phyloP scores from a whole-genome alignment of 2,113 vertebrate species.

The Anoura caudifer region DNA sequence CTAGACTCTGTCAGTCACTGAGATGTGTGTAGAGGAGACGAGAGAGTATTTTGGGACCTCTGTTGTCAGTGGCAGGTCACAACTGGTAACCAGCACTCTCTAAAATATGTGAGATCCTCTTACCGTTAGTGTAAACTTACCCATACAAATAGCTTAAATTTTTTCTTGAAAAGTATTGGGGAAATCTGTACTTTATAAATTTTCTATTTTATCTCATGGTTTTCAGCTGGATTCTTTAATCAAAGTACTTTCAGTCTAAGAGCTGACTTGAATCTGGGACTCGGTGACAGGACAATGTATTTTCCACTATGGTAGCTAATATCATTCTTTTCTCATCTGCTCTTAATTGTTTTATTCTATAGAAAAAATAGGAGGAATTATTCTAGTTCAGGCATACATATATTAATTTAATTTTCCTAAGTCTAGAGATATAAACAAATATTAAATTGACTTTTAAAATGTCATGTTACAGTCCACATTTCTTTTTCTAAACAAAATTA shows the following conservation, averaged over 20 bases:
- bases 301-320: not conserved
- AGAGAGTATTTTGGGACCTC: not conserved
- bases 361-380: not conserved
- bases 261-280: not conserved
- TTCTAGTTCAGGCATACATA: not conserved
- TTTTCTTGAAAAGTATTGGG: not conserved
- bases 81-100: not conserved
- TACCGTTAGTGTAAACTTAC: not conserved
- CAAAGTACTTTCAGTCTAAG: not conserved
- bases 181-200: not conserved
- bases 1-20: not conserved
- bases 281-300: not conserved
- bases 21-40: not conserved
- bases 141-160: not conserved
- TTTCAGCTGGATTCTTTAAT: not conserved
- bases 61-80: not conserved
- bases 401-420: not conserved
- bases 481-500: too few relatives aligned
- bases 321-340: not conserved
- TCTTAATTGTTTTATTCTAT: not conserved
- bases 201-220: not conserved
- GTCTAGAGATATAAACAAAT: not conserved
- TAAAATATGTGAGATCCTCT: not conserved
- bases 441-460: not conserved
- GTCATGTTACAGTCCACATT: not conserved